A percentile compares a stretch with the other conserved stretches of the same genome.
Evolutionary conservation across 1,140 invertebrate genomes (phyloP).

Genomic region (Brachionus sp.): DNA sequence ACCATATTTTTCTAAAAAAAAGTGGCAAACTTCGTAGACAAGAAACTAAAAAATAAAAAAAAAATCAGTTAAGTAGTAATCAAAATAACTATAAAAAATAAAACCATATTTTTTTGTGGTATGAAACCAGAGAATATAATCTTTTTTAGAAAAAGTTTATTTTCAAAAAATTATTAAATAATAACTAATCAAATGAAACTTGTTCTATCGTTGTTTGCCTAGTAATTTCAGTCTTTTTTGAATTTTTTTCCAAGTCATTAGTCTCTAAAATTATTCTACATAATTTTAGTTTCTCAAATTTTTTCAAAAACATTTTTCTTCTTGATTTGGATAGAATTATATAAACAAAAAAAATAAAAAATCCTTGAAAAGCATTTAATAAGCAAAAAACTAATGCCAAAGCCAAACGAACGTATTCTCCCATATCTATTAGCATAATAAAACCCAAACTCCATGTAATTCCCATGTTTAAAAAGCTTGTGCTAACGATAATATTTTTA

Average conservation of each 20-base stretch:
- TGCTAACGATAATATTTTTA: slow-evolving; percentile 3
- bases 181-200: not conserved
- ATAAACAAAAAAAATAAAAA: slow-evolving; percentile 39
- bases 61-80: too few relatives aligned
- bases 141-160: too few relatives aligned
- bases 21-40: too few relatives aligned
- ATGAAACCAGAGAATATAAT: too few relatives aligned
- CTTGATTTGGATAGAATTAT: slow-evolving; percentile 29
- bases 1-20: too few relatives aligned
- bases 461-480: slow-evolving; percentile 39
- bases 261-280: not conserved
- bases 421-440: slow-evolving; percentile 5
- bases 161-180: not conserved
- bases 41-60: too few relatives aligned
- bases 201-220: not conserved
- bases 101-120: too few relatives aligned
- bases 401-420: not conserved
- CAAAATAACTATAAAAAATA: too few relatives aligned
- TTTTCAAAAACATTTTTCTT: not conserved
- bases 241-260: not conserved
- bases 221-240: not conserved
- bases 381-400: slow-evolving; percentile 25
- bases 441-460: slow-evolving; percentile 24
- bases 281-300: not conserved
- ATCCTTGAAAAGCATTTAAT: slow-evolving; percentile 40